A percentile compares a stretch with the other conserved stretches of the same genome.
Evolutionary conservation across 2,797 vertebrate genomes (phyloP).

Genomic region (Phoebastria nigripes): DNA sequence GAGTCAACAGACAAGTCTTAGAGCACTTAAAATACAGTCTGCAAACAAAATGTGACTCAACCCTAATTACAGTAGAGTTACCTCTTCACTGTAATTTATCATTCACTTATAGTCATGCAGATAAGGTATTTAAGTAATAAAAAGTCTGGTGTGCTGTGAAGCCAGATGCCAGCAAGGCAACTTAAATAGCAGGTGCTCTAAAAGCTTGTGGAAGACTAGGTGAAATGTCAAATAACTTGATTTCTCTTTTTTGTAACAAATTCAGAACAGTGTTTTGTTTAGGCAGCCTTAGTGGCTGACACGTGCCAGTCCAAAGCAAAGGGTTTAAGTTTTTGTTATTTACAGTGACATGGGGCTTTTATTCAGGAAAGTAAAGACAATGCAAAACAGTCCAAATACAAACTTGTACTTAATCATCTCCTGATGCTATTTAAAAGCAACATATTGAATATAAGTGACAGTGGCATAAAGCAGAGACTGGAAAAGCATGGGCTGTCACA

Average conservation of each 20-base stretch:
- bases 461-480: not conserved
- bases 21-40: not conserved
- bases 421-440: not conserved
- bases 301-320: not conserved
- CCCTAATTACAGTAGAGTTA: not conserved
- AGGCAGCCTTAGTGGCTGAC: not conserved
- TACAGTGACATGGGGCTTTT: not conserved
- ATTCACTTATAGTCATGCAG: not conserved
- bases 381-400: not conserved
- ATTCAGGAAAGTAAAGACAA: not conserved
- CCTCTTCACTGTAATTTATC: not conserved
- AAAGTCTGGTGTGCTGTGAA: not conserved
- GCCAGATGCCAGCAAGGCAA: slow-evolving; percentile 1
- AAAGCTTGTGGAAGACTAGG: not conserved
- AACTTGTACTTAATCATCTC: not conserved
- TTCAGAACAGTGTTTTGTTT: not conserved
- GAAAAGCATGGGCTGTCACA: not conserved
- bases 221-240: not conserved
- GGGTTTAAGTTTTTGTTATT: not conserved
- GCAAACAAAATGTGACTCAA: slow-evolving; percentile 36
- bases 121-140: slow-evolving; percentile 16
- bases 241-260: not conserved
- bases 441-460: not conserved
- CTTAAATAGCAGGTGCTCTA: not conserved
- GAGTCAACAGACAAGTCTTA: not conserved